Evolutionary conservation across 1,140 invertebrate species (phyloP).

Genomic region (Bombus terrestris): DNA sequence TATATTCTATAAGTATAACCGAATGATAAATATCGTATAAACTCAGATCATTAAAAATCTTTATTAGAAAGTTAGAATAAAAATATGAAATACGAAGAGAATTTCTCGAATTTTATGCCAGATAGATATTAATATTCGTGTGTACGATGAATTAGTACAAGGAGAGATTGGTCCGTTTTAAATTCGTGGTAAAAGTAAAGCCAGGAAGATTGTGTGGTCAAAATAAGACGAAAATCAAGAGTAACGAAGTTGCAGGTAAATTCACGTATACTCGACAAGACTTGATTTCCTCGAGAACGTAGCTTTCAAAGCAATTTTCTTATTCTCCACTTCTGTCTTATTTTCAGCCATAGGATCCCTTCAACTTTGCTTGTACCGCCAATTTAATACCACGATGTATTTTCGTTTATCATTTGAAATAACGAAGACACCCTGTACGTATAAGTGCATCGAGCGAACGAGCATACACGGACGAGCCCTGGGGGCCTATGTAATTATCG

Average conservation of each 20-base stretch:
- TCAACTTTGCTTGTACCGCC: background rate
- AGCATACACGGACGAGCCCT: background rate
- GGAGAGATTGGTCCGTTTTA: background rate
- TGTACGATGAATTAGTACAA: no score
- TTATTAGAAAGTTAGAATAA: no score
- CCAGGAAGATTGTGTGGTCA: background rate
- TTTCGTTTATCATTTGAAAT: background rate
- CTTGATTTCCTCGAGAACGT: background rate
- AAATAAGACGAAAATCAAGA: background rate
- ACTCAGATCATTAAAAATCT: no score
- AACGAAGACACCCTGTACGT: background rate
- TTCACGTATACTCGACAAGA: background rate
- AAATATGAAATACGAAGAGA: background rate
- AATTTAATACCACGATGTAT: background rate
- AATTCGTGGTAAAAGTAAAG: background rate
- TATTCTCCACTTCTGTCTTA: background rate
- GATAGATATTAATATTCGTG: no score
- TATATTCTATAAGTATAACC: no score
- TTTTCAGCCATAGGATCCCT: background rate
- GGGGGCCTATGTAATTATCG: conserved; percentile 73
- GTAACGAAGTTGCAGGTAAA: background rate
- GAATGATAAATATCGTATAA: no score
- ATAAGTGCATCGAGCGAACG: background rate
- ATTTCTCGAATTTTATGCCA: background rate
- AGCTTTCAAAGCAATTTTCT: background rate